These are phyloP conservation scores for Spatulosminthurus flaviceps DNA, from an alignment of 2,888 invertebrate genomes.

Conservation along the genomic window DNA sequence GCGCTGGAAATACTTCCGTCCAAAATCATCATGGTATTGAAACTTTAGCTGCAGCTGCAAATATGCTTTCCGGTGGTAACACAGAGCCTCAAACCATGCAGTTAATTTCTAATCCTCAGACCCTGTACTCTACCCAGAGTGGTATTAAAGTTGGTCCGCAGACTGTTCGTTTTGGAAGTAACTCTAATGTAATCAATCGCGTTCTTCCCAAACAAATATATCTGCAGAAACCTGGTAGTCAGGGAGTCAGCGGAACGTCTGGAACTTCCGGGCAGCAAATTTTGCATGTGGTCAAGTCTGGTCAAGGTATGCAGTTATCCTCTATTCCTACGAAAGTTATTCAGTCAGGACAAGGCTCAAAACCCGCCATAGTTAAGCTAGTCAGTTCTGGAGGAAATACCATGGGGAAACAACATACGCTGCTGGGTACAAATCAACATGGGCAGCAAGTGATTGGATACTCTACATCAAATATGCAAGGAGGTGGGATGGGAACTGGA, in stretches of 20 bases:
- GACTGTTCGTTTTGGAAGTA: slow-evolving; percentile 69
- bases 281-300: slow-evolving; percentile 92
- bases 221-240: slow-evolving; percentile 72
- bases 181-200: slow-evolving; percentile 62
- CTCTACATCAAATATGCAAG: slow-evolving; percentile 11
- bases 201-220: slow-evolving; percentile 71
- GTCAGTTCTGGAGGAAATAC: background rate
- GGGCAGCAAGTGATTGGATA: slow-evolving; percentile 26
- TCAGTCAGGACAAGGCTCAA: slow-evolving; percentile 65
- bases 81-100: slow-evolving; percentile 66
- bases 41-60: slow-evolving; percentile 72
- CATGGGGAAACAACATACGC: background rate
- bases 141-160: slow-evolving; percentile 68
- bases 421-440: slow-evolving; percentile 32
- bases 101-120: slow-evolving; percentile 64
- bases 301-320: slow-evolving; percentile 72
- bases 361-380: slow-evolving; percentile 11
- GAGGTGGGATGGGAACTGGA: background rate
- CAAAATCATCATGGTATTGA: slow-evolving; percentile 69
- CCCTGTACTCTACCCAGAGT: slow-evolving; percentile 66
- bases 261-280: slow-evolving; percentile 73
- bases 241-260: slow-evolving; percentile 69
- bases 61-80: slow-evolving; percentile 74
- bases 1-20: no score
- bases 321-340: slow-evolving; percentile 67